Percentiles rank a stretch among this genome's conserved stretches.
Conservation (phyloP, 2,113 vertebrate genomes). For the Leucopternis melanops region DNA sequence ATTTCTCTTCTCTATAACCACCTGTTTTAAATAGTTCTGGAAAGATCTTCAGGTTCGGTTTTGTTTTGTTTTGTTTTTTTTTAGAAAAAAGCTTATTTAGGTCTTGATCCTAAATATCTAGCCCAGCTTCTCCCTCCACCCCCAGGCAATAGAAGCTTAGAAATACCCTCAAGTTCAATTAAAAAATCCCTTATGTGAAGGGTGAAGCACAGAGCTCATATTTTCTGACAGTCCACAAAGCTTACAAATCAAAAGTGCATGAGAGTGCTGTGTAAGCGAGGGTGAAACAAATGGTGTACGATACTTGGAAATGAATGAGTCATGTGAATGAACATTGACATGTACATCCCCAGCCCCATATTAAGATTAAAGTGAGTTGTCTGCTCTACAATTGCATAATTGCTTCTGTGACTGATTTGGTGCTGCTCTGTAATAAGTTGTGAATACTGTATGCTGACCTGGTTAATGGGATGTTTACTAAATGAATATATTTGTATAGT, state of each 20-base stretch:
- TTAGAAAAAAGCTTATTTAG: background rate
- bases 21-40: background rate
- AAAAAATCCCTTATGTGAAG: background rate
- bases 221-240: background rate
- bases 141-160: background rate
- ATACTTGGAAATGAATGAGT: background rate
- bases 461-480: slow-evolving; percentile 58
- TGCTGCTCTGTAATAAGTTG: slow-evolving; percentile 30
- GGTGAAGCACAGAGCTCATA: background rate
- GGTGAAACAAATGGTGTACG: background rate
- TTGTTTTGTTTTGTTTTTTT: background rate
- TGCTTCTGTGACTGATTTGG: slow-evolving; percentile 45
- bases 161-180: background rate
- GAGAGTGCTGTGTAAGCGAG: background rate
- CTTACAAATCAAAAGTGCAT: background rate
- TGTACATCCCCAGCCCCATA: background rate
- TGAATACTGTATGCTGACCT: slow-evolving; percentile 31
- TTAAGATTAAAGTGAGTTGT: slow-evolving; percentile 47
- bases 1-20: background rate
- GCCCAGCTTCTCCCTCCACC: background rate
- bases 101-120: background rate
- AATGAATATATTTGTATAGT: slow-evolving; percentile 48
- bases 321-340: slow-evolving; percentile 4
- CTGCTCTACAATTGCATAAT: slow-evolving; percentile 23
- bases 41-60: background rate